Evolutionary conservation across 2,113 vertebrate species (phyloP).

Genomic region (Pollachius pollachius): DNA sequence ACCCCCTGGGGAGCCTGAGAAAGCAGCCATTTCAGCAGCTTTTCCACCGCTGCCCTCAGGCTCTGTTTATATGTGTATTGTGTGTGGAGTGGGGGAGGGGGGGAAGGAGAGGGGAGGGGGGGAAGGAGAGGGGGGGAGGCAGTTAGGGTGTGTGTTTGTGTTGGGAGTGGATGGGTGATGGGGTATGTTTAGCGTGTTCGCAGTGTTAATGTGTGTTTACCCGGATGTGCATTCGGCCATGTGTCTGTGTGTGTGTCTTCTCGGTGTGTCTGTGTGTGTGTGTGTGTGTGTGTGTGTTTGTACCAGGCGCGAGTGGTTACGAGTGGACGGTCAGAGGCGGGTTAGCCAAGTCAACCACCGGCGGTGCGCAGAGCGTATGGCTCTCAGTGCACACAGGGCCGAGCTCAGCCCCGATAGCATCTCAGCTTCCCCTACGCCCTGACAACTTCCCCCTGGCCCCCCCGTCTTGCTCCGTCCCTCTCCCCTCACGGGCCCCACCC

Average conservation of each 20-base stretch:
- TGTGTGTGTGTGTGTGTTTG: neutral
- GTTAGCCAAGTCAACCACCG: too few relatives aligned
- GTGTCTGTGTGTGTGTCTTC: neutral
- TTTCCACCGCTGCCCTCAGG: constrained; percentile 32
- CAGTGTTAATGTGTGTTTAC: constrained; percentile 8
- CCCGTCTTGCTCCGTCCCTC: neutral
- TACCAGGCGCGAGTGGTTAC: constrained; percentile 1
- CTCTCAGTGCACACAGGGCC: neutral
- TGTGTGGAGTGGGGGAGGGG: neutral
- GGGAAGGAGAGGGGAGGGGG: neutral
- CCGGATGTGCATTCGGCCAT: neutral
- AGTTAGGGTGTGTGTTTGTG: neutral
- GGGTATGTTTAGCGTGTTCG: constrained; percentile 7
- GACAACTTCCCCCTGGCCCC: neutral
- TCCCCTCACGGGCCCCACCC: neutral
- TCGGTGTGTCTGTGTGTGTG: neutral
- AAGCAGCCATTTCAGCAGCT: constrained; percentile 61
- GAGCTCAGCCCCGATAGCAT: constrained; percentile 3
- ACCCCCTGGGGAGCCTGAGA: constrained; percentile 38
- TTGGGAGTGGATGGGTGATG: constrained; percentile 3
- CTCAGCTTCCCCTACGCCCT: constrained; percentile 16
- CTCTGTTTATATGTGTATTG: constrained; percentile 17
- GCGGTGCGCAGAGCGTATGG: neutral
- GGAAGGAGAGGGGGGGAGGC: neutral
- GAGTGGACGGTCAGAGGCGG: too few relatives aligned